Evolutionary conservation across 2,797 vertebrate species (phyloP).

Genomic region (Apogon talboti): DNA sequence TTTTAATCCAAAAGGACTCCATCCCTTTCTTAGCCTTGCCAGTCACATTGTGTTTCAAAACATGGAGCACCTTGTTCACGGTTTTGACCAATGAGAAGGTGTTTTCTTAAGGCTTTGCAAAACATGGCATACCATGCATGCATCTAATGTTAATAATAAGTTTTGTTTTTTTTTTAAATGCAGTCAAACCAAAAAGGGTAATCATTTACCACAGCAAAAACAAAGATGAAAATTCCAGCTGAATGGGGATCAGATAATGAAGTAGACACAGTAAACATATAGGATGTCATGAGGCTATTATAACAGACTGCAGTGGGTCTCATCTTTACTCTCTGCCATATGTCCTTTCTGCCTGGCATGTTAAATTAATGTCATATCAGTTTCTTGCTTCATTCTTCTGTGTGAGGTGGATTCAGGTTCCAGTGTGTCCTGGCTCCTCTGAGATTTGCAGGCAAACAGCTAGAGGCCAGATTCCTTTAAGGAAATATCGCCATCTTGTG

Average conservation of each 20-base stretch:
- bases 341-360: slow-evolving; percentile 25
- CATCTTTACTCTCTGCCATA: background rate
- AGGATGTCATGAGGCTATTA: background rate
- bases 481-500: slow-evolving; percentile 77
- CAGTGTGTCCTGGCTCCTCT: slow-evolving; percentile 18
- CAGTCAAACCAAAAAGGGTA: no score
- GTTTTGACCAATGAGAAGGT: slow-evolving; percentile 39
- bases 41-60: slow-evolving; percentile 66
- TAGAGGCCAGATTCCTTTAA: slow-evolving; percentile 15
- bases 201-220: no score
- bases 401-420: slow-evolving; percentile 27
- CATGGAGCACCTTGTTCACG: slow-evolving; percentile 45
- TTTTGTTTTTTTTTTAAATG: no score
- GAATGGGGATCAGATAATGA: no score
- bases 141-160: no score
- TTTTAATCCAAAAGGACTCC: slow-evolving; percentile 68
- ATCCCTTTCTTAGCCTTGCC: slow-evolving; percentile 44
- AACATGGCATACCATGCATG: no score
- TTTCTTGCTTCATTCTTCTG: slow-evolving; percentile 40
- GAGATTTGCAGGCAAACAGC: slow-evolving; percentile 13
- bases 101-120: slow-evolving; percentile 5
- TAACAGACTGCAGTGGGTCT: background rate
- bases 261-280: background rate
- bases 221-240: no score
- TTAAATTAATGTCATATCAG: slow-evolving; percentile 38